Conservation (phyloP, 2,113 vertebrate species). For the Mormyrus iriodes region DNA sequence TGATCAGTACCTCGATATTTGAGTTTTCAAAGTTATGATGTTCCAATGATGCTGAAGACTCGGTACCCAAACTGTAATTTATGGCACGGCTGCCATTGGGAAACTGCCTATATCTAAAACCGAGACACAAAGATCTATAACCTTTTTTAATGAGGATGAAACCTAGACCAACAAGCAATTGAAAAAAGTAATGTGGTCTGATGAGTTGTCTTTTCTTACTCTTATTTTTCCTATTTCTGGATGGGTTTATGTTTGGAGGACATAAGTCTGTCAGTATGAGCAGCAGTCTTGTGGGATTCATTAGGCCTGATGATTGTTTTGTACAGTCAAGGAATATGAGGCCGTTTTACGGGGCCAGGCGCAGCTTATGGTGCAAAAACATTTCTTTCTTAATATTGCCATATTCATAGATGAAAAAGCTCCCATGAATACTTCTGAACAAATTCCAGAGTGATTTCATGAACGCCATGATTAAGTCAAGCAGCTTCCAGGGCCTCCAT, state of each 20-base stretch:
- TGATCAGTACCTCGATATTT: not conserved
- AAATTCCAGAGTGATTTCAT: not conserved
- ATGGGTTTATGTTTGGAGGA: not conserved
- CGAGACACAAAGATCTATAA: not conserved
- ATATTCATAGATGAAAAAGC: not conserved
- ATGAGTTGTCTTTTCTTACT: not conserved
- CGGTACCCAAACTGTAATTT: not conserved
- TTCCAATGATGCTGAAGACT: not conserved
- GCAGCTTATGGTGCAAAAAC: not conserved
- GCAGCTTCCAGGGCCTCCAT: not conserved
- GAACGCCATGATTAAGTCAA: not conserved
- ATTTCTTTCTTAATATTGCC: not conserved
- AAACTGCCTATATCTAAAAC: not conserved
- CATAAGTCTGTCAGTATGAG: not conserved
- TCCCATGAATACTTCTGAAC: not conserved
- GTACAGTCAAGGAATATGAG: not conserved
- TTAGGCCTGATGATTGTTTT: not conserved
- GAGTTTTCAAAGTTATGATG: not conserved
- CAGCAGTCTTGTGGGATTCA: not conserved
- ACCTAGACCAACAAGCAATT: not conserved
- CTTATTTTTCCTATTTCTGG: not conserved
- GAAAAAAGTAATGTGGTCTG: not conserved
- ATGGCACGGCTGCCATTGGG: not conserved
- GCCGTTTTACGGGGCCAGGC: not conserved
- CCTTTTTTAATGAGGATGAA: not conserved